Conservation (phyloP, 2,888 invertebrate genomes). For the Hetaerina titia region DNA sequence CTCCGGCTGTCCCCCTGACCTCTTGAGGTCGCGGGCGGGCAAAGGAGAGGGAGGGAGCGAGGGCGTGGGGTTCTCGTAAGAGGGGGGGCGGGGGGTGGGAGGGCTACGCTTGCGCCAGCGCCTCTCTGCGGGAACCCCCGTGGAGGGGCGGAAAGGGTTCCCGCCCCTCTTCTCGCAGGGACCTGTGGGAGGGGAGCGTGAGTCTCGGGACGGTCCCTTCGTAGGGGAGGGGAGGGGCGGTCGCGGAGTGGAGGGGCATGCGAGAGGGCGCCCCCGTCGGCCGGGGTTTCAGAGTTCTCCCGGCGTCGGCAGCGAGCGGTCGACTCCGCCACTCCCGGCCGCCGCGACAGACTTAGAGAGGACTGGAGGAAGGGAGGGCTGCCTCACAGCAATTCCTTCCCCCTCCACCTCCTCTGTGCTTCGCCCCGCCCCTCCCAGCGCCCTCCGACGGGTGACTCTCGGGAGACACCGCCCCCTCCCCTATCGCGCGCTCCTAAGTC, state of each 20-base stretch:
- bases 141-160: neutral
- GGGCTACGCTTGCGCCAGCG: neutral
- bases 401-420: neutral
- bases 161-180: neutral
- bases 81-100: neutral
- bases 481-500: too few relatives aligned
- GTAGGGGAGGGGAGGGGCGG: neutral
- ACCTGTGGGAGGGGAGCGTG: neutral
- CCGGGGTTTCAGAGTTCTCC: neutral
- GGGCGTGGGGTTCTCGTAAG: neutral
- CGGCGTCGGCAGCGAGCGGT: neutral
- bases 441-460: too few relatives aligned
- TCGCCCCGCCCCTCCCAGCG: too few relatives aligned
- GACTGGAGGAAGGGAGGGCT: neutral
- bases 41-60: neutral
- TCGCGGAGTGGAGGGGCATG: neutral
- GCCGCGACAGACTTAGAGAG: neutral
- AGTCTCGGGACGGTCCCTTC: neutral
- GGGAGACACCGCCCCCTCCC: too few relatives aligned
- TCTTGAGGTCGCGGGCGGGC: neutral
- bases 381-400: neutral
- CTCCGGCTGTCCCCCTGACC: neutral
- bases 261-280: neutral
- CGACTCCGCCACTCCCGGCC: neutral
- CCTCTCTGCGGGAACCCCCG: neutral